Percentiles rank a stretch among this genome's conserved stretches.
phyloP scores from a whole-genome alignment of 1,140 invertebrate species.

The Panagrolaimus sp. region DNA sequence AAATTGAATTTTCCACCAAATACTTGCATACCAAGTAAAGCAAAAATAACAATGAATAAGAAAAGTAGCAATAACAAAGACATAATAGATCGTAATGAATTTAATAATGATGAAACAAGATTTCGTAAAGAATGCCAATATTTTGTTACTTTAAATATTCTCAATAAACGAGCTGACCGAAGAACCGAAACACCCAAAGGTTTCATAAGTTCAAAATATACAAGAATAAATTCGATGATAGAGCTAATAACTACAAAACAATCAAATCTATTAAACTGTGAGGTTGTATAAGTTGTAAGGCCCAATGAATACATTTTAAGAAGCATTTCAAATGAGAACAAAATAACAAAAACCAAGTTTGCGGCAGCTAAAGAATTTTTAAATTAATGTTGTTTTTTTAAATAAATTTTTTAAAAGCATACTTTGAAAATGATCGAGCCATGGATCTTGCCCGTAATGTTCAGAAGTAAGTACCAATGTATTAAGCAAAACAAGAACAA shows the following conservation, averaged over 20 bases:
- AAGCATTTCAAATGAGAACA: conserved; percentile 97
- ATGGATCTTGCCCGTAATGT: conserved; percentile 83
- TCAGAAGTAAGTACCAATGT: conserved; percentile 92
- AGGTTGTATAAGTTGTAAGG: conserved; percentile 67
- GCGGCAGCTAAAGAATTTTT: conserved; percentile 70
- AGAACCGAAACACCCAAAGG: conserved; percentile 66
- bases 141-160: conserved; percentile 67
- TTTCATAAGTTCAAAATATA: conserved; percentile 63
- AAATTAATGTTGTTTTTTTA: background rate
- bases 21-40: conserved; percentile 79
- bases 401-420: conserved; percentile 44
- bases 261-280: conserved; percentile 67
- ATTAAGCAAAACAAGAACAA: conserved; percentile 86
- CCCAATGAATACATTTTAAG: conserved; percentile 99
- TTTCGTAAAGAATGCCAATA: conserved; percentile 95
- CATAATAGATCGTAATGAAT: conserved; percentile 97
- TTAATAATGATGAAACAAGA: conserved; percentile 90
- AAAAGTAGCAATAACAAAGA: conserved; percentile 91
- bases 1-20: conserved; percentile 68
- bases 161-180: conserved; percentile 64
- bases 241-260: conserved; percentile 66
- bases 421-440: conserved; percentile 95
- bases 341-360: conserved; percentile 92
- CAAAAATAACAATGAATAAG: conserved; percentile 98
- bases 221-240: conserved; percentile 64